phyloP scores from a whole-genome alignment of 2,888 invertebrate species.

The Drosophila robusta region DNA sequence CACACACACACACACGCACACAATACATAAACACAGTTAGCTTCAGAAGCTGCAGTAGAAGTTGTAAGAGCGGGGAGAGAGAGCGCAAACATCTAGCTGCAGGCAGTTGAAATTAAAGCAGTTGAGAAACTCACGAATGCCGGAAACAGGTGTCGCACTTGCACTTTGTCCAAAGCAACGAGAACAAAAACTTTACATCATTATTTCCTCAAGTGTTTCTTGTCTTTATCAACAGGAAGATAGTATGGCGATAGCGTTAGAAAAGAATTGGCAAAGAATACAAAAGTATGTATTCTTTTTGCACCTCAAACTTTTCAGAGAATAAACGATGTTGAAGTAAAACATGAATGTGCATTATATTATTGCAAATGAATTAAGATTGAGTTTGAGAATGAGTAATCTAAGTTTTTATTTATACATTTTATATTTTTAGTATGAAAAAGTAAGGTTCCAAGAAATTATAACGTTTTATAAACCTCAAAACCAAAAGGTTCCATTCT shows the following conservation, averaged over 20 bases:
- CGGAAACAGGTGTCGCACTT: constrained; percentile 75
- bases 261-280: not conserved
- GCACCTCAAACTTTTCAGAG: too few species aligned
- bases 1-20: constrained; percentile 11
- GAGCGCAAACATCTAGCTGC: constrained; percentile 7
- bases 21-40: constrained; percentile 19
- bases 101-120: constrained; percentile 35
- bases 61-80: not conserved
- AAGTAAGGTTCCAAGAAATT: too few species aligned
- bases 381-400: too few species aligned
- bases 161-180: constrained; percentile 40
- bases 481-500: too few species aligned
- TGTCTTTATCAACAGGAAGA: constrained; percentile 7
- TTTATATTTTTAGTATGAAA: too few species aligned
- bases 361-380: too few species aligned
- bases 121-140: constrained; percentile 40
- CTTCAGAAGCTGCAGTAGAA: constrained; percentile 6
- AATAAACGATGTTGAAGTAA: too few species aligned
- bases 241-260: not conserved
- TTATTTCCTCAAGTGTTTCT: constrained; percentile 9
- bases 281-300: not conserved
- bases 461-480: too few species aligned
- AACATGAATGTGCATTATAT: too few species aligned
- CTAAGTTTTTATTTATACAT: too few species aligned
- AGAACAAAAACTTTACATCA: constrained; percentile 32